Evolutionary conservation across 2,113 vertebrate genomes (phyloP), one percentile per base, ranked within the genome.

Genomic region (Campylomormyrus numenius): DNA sequence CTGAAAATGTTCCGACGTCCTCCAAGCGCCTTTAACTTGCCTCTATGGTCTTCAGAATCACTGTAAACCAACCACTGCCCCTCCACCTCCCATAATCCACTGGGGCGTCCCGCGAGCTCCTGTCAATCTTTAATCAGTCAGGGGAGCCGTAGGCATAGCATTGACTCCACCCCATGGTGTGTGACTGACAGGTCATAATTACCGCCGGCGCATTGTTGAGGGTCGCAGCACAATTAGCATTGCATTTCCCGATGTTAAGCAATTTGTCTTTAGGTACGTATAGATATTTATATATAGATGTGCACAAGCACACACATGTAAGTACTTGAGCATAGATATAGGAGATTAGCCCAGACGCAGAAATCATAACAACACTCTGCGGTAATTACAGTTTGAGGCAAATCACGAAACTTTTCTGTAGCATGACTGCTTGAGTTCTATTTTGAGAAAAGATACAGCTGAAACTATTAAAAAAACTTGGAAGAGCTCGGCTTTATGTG

Each of bases 71-170:
- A 80, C 19, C 86, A 58, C 86, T 35, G 50, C 49, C 86, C 31
- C 27, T 53, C 49, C 50, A 35, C 31, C 50, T 17, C 50, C 27
- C 13, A 35, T 39, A 87, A 39, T 50, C 17, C 49, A 24, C n/a
- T 39, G 52, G 86, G 50, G 31, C 27, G 1, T 87, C 74, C 31
- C 19, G 19, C 7, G 5, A 87, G 27, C 8, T 46, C 83, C 49
- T 87, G 86, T 88, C 87, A 66, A 66, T 58, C 87, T 58, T 88
- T 88, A 66, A 62, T 88, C 87, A 88, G 56, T 46, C 87, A 42
- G 31, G 27, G 49, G 50, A 48, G 31, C n/a, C 0, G 31, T 9
- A 48, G 35, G 56, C 39, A 88, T 66, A 88, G 42, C 87, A 62
- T n/a, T 66, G 53, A 53, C 87, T 62, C 53, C 35, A 31, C 56